Evolutionary conservation across 2,113 vertebrate genomes (phyloP), one percentile per base, ranked within the genome.

Genomic region (Platysternon megacephalum): DNA sequence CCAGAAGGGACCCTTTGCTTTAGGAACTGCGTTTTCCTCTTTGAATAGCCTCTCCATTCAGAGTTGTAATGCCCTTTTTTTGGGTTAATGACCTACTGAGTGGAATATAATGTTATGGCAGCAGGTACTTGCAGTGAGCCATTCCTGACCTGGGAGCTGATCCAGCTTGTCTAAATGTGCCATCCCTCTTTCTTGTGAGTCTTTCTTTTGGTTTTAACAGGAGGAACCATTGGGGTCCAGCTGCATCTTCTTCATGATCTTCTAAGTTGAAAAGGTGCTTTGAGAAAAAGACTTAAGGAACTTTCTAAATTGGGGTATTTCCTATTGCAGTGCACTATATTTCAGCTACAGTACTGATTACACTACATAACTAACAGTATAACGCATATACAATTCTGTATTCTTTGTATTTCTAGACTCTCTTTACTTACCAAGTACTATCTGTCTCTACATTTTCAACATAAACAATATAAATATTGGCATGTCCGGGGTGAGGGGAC

Each of bases 371-470:
- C n/a, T 5, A 89, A 79, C 51, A 16, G 42, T 39, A 46, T 1
- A 2, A 4, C 11, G 32, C 56, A 19, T 52, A 5, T 65, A 9
- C 7, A 1, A 0, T 79, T 4, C 58, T 58, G 7, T 81, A 6
- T 51, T 78, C 6, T 46, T 28, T 74, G 14, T 28, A 28, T 52
- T 42, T 55, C 11, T 48, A 3, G 2, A 24, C 65, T 76, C 2
- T 83, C 2, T 79, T 3, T 68, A 29, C 39, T 26, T 91, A 35
- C 5, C 42, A 90, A 85, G 82, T 79, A 46, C 7, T 35, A 2
- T 53, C 3, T 82, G 0, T 89, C 9, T 51, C 0, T 55, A 1
- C 68, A 0, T 78, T 2, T n/a, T 76, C 12, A 44, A 5, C 12
- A 76, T 44, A 28, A 76, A 76, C 6, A 16, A 6, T 46, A 76